Evolutionary conservation across 1,140 invertebrate genomes (phyloP), one percentile per base, ranked within the genome.

Genomic region (Pygmarrhopalites habei): DNA sequence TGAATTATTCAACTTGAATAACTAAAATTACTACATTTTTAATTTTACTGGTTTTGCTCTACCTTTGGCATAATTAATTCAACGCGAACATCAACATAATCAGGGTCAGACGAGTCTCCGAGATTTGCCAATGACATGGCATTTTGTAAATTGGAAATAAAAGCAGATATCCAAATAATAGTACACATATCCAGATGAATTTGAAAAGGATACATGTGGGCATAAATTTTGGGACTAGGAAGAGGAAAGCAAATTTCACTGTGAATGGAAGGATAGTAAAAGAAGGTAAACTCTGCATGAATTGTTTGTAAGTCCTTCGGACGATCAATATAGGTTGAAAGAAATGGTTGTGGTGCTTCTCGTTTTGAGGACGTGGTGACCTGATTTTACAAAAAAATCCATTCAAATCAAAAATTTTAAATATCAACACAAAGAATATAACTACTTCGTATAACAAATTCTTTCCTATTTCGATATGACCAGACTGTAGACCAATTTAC

Each of bases 251-350:
- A 85, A 46, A 90, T 84, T 73, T 93, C 91, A 51, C 90, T 92
- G n/a, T n/a, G n/a, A n/a, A n/a, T n/a, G n/a, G n/a, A n/a, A 14
- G 94, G 92, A 79, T 96, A 98, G 76, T 95, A 98, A 78, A 95
- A 99, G 72, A 93, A 91, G 1, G 92, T 95, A 71, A 95, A 91
- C 74, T 98, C 95, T 2, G 94, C 85, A 78, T 98, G 95, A 32
- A 98, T 73, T 46, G 93, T 85, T 41, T 89, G 88, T 63, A 92
- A 86, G 73, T 95, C 91, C 43, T 86, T 84, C 10, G 94, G 93
- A 68, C 83, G 80, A 71, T 86, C 88, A 75, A 89, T 86, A 76
- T 60, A 65, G 51, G 46, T 88, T 75, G 85, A 82, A 60, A 93
- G 78, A 73, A 92, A 90, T 76, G 90, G 88, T 72, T 88, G 86